A percentile compares a stretch with the other conserved stretches of the same genome.
Conservation (phyloP, 2,113 vertebrate genomes). For the Lipophrys pholis region DNA sequence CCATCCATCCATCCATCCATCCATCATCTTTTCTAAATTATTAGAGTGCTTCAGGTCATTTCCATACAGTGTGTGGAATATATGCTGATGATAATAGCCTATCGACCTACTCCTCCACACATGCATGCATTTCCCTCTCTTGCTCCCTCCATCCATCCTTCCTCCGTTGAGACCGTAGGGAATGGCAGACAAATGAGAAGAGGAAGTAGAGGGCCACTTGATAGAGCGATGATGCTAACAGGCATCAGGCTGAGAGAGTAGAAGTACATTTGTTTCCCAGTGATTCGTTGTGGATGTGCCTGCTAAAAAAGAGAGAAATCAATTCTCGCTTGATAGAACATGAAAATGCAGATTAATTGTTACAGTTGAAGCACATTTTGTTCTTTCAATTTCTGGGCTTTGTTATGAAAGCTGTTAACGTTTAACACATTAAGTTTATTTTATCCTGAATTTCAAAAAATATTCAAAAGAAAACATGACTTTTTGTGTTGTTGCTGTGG, state of each 20-base stretch:
- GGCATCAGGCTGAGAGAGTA: conserved; percentile 32
- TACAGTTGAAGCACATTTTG: conserved; percentile 10
- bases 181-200: conserved; percentile 49
- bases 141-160: conserved; percentile 35
- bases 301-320: not conserved
- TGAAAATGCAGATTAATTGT: not conserved
- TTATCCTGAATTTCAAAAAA: too few species aligned
- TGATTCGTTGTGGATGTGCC: conserved; percentile 27
- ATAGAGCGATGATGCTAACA: conserved; percentile 53
- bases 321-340: not conserved
- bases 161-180: conserved; percentile 53
- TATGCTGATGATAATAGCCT: conserved; percentile 76
- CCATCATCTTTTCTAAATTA: conserved; percentile 22
- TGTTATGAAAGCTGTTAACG: conserved; percentile 1
- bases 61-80: conserved; percentile 71
- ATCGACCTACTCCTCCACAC: conserved; percentile 71
- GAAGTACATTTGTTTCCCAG: conserved; percentile 39
- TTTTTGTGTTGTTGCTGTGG: too few species aligned
- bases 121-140: conserved; percentile 51
- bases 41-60: conserved; percentile 64
- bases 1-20: conserved; percentile 24
- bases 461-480: too few species aligned
- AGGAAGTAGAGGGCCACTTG: conserved; percentile 57
- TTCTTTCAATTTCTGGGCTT: not conserved
- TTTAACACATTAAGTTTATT: not conserved